phyloP scores from a whole-genome alignment of 2,888 invertebrate genomes.

The Oasisia sp. region DNA sequence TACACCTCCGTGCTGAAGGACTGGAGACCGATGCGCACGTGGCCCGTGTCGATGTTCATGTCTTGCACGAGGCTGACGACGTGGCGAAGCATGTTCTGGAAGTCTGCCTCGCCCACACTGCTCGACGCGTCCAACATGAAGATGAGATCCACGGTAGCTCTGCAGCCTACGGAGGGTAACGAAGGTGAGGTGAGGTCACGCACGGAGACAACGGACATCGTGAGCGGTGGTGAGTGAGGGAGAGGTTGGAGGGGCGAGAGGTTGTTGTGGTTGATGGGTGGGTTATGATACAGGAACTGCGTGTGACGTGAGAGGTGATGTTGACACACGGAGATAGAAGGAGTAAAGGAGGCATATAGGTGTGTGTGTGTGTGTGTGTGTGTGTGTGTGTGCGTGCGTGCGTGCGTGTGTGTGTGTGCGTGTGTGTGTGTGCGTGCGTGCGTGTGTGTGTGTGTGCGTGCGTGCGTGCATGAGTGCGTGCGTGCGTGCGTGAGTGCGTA shows the following conservation, averaged over 20 bases:
- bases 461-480: no score
- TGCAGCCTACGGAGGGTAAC: conserved; percentile 29
- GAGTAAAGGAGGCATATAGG: not conserved
- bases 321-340: not conserved
- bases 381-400: no score
- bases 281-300: not conserved
- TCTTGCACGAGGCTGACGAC: conserved; percentile 33
- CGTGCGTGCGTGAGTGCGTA: no score
- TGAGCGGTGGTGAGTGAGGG: not conserved
- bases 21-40: conserved; percentile 35
- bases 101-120: conserved; percentile 33
- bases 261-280: not conserved
- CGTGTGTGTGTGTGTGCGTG: no score
- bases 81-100: conserved; percentile 35
- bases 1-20: conserved; percentile 35
- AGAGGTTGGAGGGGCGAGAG: not conserved
- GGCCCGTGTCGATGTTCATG: conserved; percentile 37
- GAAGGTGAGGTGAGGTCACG: not conserved
- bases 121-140: conserved; percentile 40
- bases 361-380: no score
- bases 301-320: no score
- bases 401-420: no score
- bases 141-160: conserved; percentile 37
- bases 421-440: no score
- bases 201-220: not conserved